Percentiles rank a stretch among this genome's conserved stretches.
These are phyloP conservation scores for Elmis aenea DNA, from an alignment of 2,888 invertebrate species.

Conservation along the genomic window DNA sequence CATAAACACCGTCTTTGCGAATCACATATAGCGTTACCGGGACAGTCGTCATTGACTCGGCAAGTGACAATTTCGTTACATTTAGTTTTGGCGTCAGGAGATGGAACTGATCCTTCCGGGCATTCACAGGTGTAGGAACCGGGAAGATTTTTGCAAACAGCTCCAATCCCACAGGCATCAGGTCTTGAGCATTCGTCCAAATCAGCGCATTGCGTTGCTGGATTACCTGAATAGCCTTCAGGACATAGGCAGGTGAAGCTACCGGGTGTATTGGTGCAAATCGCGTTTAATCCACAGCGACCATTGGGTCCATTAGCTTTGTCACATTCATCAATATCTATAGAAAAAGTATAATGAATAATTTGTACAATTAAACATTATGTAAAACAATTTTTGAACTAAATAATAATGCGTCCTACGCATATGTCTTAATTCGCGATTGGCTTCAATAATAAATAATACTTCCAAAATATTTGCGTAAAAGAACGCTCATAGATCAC, in stretches of 20 bases:
- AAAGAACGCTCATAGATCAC: no score
- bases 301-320: constrained; percentile 69
- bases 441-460: no score
- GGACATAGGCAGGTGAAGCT: constrained; percentile 78
- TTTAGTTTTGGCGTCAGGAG: constrained; percentile 76
- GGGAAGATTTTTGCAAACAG: constrained; percentile 71
- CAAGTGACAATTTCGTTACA: constrained; percentile 82
- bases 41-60: constrained; percentile 69
- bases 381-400: constrained; percentile 3
- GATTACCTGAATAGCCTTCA: constrained; percentile 80
- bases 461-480: no score
- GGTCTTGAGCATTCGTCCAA: constrained; percentile 74
- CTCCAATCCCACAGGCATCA: constrained; percentile 73
- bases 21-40: constrained; percentile 85
- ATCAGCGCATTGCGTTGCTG: constrained; percentile 74
- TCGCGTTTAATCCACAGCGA: constrained; percentile 77
- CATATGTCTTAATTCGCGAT: no score
- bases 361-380: neutral
- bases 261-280: constrained; percentile 76
- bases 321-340: constrained; percentile 90
- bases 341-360: constrained; percentile 8
- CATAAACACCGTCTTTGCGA: constrained; percentile 73
- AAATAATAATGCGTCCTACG: neutral
- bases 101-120: constrained; percentile 74
- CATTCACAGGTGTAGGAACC: constrained; percentile 78